A percentile compares a stretch with the other conserved stretches of the same genome.
phyloP scores from a whole-genome alignment of 64 coral and sea anemone species.

The Montipora capricornis region DNA sequence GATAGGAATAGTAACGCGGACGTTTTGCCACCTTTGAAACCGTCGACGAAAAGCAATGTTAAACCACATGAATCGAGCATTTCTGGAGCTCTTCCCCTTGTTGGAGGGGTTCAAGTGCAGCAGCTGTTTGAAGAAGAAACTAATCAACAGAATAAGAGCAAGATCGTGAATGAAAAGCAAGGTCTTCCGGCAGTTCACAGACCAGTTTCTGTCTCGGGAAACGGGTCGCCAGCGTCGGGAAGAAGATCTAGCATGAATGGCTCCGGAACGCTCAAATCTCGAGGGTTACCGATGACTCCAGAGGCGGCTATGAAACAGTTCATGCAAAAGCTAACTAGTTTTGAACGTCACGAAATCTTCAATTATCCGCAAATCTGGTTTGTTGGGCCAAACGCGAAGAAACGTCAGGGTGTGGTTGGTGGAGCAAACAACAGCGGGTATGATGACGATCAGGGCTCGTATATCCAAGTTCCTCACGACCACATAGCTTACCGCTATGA shows the following conservation, averaged over 20 bases:
- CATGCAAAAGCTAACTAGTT: slow-evolving; percentile 97
- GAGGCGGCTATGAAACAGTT: slow-evolving; percentile 95
- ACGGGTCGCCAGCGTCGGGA: slow-evolving; percentile 68
- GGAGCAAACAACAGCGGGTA: slow-evolving; percentile 98
- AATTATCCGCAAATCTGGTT: slow-evolving; percentile 99
- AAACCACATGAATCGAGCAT: slow-evolving; percentile 59
- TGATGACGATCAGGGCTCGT: slow-evolving; percentile 99
- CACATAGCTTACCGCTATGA: slow-evolving; percentile 98
- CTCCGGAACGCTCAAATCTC: slow-evolving; percentile 80
- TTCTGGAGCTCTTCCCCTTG: slow-evolving; percentile 73
- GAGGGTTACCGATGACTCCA: slow-evolving; percentile 86
- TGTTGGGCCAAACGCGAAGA: slow-evolving; percentile 97
- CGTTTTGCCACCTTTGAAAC: slow-evolving; percentile 94
- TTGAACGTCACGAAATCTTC: slow-evolving; percentile 99
- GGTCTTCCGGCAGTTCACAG: slow-evolving; percentile 85
- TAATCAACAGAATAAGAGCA: slow-evolving; percentile 86
- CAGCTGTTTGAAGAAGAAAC: slow-evolving; percentile 99
- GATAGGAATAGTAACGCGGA: slow-evolving; percentile 87
- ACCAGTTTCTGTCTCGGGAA: slow-evolving; percentile 68
- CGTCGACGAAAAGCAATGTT: slow-evolving; percentile 90
- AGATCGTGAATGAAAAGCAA: slow-evolving; percentile 83
- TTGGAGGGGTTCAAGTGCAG: slow-evolving; percentile 93
- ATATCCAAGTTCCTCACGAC: slow-evolving; percentile 99
- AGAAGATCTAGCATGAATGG: slow-evolving; percentile 79
- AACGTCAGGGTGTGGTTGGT: slow-evolving; percentile 99